Evolutionary conservation across 1,140 invertebrate species (phyloP), one percentile per base, ranked within the genome.

Genomic region (Penaeus chinensis): DNA sequence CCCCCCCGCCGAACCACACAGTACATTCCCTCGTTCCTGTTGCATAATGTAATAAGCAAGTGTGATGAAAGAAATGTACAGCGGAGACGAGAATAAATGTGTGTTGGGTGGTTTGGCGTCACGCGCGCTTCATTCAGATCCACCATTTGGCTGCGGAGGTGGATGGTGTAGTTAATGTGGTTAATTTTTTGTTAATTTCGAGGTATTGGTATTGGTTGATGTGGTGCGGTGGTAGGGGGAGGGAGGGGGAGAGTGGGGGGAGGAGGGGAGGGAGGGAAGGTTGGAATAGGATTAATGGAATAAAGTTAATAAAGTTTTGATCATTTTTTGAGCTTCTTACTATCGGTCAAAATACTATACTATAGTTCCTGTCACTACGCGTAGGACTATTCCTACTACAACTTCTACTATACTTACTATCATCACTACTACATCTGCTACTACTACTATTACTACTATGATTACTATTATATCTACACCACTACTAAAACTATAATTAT

Each of bases 361-460:
- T 54, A 54, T 8, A 7, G 37, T 8, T 42, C 4, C 37, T 8
- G 7, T 42, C 10, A 54, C 54, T 54, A 54, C 54, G 54, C 10
- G 5, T 13, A 16, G 10, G n/a, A 71, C 66, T 32, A 18, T 32
- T 32, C 10, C 20, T 32, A 0, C 66, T 71, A 22, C 62, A 71
- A 82, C 24, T 60, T n/a, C 80, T 62, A 71, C 80, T 82, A 74
- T 61, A 3, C 71, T 37, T 71, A 71, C 60, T 82, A 82, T 37
- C 62, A 82, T n/a, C 54, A n/a, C 54, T 71, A 74, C 80, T 82
- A 71, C 61, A 11, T 62, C 80, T 82, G 0, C 80, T 82, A n/a
- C 80, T 82, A 82, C 80, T 71, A 82, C 54, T 82, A 71, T 61
- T 71, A 82, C 80, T 82, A 82, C 80, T 71, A 82, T 61, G 16